These are phyloP conservation scores for Halichoeres trimaculatus DNA, from an alignment of 2,113 vertebrate species.

Conservation along the genomic window DNA sequence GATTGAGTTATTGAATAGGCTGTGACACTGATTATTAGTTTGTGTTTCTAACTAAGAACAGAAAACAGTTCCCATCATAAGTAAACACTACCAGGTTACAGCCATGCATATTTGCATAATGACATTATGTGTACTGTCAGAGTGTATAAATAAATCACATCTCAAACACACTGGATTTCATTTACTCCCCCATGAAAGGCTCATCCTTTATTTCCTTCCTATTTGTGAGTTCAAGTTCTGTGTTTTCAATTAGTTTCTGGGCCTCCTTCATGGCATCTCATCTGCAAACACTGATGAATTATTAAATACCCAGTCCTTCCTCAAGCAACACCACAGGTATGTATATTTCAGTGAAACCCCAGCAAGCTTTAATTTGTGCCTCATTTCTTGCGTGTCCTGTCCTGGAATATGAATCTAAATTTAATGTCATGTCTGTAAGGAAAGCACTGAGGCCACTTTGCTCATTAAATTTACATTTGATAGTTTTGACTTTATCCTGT, in stretches of 20 bases:
- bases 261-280: conserved; percentile 15
- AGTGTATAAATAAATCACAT: background rate
- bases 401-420: conserved; percentile 48
- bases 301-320: conserved; percentile 37
- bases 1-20: conserved; percentile 1
- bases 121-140: background rate
- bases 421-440: conserved; percentile 34
- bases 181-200: background rate
- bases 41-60: background rate
- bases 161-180: background rate
- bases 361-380: conserved; percentile 32
- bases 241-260: conserved; percentile 38
- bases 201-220: background rate
- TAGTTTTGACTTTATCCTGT: conserved; percentile 47
- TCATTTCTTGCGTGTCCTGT: conserved; percentile 31
- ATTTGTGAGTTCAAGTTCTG: background rate
- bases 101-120: background rate
- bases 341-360: conserved; percentile 38
- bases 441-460: conserved; percentile 33
- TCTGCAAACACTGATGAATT: conserved; percentile 49
- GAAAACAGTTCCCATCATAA: background rate
- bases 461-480: conserved; percentile 66
- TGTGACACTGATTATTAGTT: background rate
- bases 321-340: conserved; percentile 42
- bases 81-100: conserved; percentile 3